Percentiles rank a stretch among this genome's conserved stretches.
phyloP scores from a whole-genome alignment of 2,888 invertebrate genomes.

The Cheilosia pagana region DNA sequence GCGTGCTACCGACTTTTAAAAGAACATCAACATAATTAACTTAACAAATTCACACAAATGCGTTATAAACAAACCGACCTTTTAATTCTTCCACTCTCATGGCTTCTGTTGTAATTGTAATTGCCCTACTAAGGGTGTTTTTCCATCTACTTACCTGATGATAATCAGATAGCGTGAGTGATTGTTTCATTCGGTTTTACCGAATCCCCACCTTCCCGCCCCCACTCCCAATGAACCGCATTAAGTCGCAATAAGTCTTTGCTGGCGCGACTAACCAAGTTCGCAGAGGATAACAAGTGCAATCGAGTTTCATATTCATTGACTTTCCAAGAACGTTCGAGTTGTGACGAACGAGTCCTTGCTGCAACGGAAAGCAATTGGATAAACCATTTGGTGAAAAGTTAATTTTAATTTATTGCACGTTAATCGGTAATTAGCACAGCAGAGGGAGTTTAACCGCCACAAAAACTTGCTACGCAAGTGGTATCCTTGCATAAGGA shows the following conservation, averaged over 20 bases:
- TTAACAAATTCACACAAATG: no score
- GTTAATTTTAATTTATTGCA: conserved; percentile 24
- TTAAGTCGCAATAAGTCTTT: conserved; percentile 3
- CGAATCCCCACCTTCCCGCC: not conserved
- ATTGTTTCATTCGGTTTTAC: conserved; percentile 15
- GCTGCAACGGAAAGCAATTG: not conserved
- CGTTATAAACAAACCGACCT: no score
- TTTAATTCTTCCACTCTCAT: no score
- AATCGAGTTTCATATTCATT: conserved; percentile 16
- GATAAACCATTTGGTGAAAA: not conserved
- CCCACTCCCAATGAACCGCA: not conserved
- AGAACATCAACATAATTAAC: no score
- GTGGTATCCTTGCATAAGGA: not conserved
- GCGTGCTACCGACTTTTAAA: no score
- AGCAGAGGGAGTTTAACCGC: not conserved
- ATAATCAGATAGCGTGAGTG: conserved; percentile 5
- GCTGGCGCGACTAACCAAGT: not conserved
- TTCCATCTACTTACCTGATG: not conserved
- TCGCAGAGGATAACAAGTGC: not conserved
- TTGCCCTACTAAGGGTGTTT: no score
- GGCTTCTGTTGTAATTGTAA: no score
- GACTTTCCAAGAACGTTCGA: conserved; percentile 1
- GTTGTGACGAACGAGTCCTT: conserved; percentile 2
- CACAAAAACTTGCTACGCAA: not conserved
- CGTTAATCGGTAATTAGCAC: conserved; percentile 8